Conservation (phyloP, 2,113 vertebrate genomes). For the Anolis sagrei region DNA sequence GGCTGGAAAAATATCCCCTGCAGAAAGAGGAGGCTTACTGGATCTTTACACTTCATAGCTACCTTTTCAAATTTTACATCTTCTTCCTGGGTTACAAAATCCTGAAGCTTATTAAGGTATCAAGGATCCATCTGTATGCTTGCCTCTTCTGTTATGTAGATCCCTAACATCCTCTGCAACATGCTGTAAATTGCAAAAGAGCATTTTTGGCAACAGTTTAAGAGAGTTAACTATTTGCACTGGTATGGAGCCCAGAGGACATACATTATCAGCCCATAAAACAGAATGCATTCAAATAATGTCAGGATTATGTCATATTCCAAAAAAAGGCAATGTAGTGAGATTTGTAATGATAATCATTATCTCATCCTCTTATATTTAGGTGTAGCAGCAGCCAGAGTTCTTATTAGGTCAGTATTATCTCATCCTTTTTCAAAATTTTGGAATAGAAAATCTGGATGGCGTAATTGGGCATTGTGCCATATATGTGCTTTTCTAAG, state of each 20-base stretch:
- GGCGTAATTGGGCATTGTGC: conserved; percentile 11
- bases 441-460: conserved; percentile 31
- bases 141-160: conserved; percentile 46
- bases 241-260: conserved; percentile 50
- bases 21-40: too few species aligned
- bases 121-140: conserved; percentile 9
- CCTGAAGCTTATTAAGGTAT: conserved; percentile 12
- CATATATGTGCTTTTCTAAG: conserved; percentile 2
- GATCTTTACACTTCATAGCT: too few species aligned
- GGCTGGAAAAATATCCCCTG: too few species aligned
- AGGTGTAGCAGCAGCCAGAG: not conserved
- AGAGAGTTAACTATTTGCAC: conserved; percentile 54
- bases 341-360: conserved; percentile 62
- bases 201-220: conserved; percentile 64
- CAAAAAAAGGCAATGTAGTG: conserved; percentile 48
- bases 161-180: conserved; percentile 59
- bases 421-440: conserved; percentile 58
- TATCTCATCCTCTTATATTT: conserved; percentile 64
- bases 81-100: conserved; percentile 13
- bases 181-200: conserved; percentile 63
- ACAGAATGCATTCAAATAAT: conserved; percentile 57
- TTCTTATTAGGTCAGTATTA: conserved; percentile 57
- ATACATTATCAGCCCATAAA: conserved; percentile 59
- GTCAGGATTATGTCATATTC: conserved; percentile 52
- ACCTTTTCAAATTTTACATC: too few species aligned